These are phyloP conservation scores for Drosophila cognata DNA, from an alignment of 2,888 invertebrate genomes.

Conservation along the genomic window DNA sequence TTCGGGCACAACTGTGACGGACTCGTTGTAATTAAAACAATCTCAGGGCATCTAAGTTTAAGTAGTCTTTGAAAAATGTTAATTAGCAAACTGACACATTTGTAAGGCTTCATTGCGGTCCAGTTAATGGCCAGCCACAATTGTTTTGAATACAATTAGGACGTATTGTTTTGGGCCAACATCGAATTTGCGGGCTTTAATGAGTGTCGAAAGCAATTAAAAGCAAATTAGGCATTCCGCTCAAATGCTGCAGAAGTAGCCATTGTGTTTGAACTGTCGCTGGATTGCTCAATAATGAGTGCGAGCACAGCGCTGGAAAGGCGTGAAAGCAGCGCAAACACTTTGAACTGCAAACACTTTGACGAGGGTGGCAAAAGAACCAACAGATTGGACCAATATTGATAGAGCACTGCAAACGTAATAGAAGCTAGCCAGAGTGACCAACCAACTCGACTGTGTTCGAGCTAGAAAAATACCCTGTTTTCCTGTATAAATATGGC, in stretches of 20 bases:
- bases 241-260: slow-evolving; percentile 28
- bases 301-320: slow-evolving; percentile 32
- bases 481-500: too few species aligned
- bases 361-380: slow-evolving; percentile 21
- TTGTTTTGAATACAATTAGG: slow-evolving; percentile 46
- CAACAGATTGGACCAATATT: slow-evolving; percentile 38
- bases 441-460: neutral
- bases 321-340: slow-evolving; percentile 62
- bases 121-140: slow-evolving; percentile 30
- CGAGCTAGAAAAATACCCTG: neutral
- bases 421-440: slow-evolving; percentile 4
- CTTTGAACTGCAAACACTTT: slow-evolving; percentile 38
- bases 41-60: slow-evolving; percentile 9
- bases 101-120: slow-evolving; percentile 30
- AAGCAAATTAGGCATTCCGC: slow-evolving; percentile 60
- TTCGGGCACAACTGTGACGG: neutral
- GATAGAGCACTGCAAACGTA: slow-evolving; percentile 41
- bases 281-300: slow-evolving; percentile 58
- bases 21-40: neutral
- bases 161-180: slow-evolving; percentile 12
- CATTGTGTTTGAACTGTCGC: slow-evolving; percentile 17
- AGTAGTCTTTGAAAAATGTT: slow-evolving; percentile 18
- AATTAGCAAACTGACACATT: slow-evolving; percentile 38
- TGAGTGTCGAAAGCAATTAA: slow-evolving; percentile 64
- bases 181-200: slow-evolving; percentile 21